Evolutionary conservation across 1,140 invertebrate genomes (phyloP).

Genomic region (Cryptotermes secundus): DNA sequence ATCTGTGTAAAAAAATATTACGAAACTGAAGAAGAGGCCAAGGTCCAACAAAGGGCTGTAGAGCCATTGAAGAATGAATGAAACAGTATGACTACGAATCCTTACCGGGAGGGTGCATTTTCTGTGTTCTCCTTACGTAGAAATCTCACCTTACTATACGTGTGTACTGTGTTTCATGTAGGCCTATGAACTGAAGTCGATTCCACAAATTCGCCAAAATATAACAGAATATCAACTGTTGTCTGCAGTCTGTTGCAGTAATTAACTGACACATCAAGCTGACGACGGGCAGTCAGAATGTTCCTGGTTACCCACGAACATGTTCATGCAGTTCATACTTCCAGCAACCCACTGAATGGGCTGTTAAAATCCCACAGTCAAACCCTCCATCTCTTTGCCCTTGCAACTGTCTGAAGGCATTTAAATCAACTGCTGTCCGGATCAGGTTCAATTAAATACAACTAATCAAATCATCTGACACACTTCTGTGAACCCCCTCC

Average conservation of each 20-base stretch:
- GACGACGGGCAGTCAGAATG: not conserved
- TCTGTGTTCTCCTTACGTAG: too few species aligned
- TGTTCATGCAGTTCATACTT: not conserved
- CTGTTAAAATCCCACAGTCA: not conserved
- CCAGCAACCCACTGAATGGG: not conserved
- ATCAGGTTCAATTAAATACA: constrained; percentile 1
- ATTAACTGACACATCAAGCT: not conserved
- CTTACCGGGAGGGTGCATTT: too few species aligned
- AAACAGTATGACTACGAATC: too few species aligned
- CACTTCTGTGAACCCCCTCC: not conserved
- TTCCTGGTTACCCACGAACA: not conserved
- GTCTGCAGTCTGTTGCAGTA: not conserved
- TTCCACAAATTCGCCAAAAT: not conserved
- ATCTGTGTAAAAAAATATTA: too few species aligned
- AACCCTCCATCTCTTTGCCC: not conserved
- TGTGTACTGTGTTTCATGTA: not conserved
- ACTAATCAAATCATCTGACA: not conserved
- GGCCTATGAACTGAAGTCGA: not conserved
- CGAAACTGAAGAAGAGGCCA: too few species aligned
- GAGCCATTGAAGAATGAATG: too few species aligned
- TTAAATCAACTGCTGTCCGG: constrained; percentile 7
- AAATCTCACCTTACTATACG: too few species aligned
- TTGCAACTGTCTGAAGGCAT: not conserved
- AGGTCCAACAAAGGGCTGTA: too few species aligned
- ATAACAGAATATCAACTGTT: not conserved